Percentiles rank a stretch among this genome's conserved stretches.
Evolutionary conservation across 2,797 vertebrate species (phyloP).

Genomic region (Ceyx erithaca): DNA sequence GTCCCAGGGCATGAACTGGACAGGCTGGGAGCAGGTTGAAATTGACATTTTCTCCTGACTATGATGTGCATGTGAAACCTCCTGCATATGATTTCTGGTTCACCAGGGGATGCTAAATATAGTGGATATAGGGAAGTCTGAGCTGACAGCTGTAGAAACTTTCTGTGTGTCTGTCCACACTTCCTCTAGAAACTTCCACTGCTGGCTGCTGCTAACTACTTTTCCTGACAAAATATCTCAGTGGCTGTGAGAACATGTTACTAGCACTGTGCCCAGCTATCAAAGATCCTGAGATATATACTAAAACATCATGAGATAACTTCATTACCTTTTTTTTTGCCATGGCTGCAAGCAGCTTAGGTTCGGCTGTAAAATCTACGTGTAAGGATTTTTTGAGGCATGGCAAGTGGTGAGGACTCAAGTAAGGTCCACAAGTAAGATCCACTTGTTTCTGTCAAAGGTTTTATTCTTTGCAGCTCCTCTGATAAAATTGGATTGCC

Average conservation of each 20-base stretch:
- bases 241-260: not conserved
- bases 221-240: not conserved
- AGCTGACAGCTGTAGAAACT: not conserved
- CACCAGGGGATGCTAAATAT: constrained; percentile 12
- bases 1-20: not conserved
- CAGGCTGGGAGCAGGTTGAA: not conserved
- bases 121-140: constrained; percentile 8
- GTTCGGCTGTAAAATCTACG: not conserved
- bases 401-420: not conserved
- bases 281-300: not conserved
- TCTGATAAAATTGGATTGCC: not conserved
- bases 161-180: not conserved
- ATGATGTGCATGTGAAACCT: not conserved
- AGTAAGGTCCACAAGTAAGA: not conserved
- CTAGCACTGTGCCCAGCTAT: not conserved
- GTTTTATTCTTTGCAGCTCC: constrained; percentile 19
- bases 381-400: not conserved
- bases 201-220: not conserved
- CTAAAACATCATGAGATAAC: not conserved
- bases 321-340: not conserved
- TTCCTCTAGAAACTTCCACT: not conserved
- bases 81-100: not conserved
- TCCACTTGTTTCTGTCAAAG: constrained; percentile 6
- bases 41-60: not conserved
- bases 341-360: not conserved